Conservation (phyloP, 2,888 invertebrate genomes). For the Heliconius charithonia region DNA sequence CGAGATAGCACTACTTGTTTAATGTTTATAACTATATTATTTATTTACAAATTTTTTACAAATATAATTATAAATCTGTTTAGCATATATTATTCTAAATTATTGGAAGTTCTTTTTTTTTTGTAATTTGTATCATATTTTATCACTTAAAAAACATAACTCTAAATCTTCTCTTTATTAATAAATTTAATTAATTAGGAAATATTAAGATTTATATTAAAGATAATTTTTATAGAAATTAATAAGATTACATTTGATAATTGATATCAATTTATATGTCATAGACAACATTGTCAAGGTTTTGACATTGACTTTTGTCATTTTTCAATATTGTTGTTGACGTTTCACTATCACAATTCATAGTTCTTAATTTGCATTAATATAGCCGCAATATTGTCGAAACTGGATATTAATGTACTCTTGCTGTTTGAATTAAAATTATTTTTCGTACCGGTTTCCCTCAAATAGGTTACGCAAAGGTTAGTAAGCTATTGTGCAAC, state of each 20-base stretch:
- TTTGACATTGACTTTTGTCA: slow-evolving; percentile 19
- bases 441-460: slow-evolving; percentile 56
- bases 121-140: not conserved
- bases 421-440: slow-evolving; percentile 36
- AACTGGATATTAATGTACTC: slow-evolving; percentile 25
- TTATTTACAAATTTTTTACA: too few relatives aligned
- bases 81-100: not conserved
- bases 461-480: slow-evolving; percentile 31
- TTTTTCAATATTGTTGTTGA: slow-evolving; percentile 25
- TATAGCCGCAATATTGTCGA: slow-evolving; percentile 26
- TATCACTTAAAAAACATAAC: too few relatives aligned
- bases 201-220: too few relatives aligned
- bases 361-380: slow-evolving; percentile 29
- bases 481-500: slow-evolving; percentile 25
- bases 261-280: not conserved
- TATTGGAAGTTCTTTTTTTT: not conserved
- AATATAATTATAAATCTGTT: not conserved
- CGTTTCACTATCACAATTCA: slow-evolving; percentile 26
- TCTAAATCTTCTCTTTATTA: too few relatives aligned
- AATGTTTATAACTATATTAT: not conserved
- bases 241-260: not conserved
- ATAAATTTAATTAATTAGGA: too few relatives aligned
- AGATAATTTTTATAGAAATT: too few relatives aligned
- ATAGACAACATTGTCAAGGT: not conserved
- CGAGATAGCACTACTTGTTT: too few relatives aligned